Evolutionary conservation across 2,113 vertebrate species (phyloP).

Genomic region (Rhabdomys dilectus): DNA sequence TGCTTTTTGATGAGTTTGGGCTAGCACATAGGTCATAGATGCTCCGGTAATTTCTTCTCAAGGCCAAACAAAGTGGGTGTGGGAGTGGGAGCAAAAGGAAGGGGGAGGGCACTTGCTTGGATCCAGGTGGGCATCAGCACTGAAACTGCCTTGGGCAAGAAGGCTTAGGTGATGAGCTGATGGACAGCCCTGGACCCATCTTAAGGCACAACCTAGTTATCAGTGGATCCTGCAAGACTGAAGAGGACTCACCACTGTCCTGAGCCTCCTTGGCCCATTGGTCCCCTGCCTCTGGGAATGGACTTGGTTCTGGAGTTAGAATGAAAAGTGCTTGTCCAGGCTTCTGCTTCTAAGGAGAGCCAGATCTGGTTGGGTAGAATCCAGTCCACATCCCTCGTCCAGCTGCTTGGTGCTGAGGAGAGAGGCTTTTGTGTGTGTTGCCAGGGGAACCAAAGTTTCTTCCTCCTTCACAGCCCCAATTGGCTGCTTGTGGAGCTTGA

Average conservation of each 20-base stretch:
- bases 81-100: not conserved
- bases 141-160: not conserved
- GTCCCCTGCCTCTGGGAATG: not conserved
- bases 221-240: not conserved
- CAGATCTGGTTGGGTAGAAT: not conserved
- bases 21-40: not conserved
- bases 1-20: slow-evolving; percentile 5
- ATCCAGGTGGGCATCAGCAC: not conserved
- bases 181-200: not conserved
- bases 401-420: slow-evolving; percentile 61
- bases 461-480: slow-evolving; percentile 55
- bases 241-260: not conserved
- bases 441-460: slow-evolving; percentile 83
- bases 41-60: not conserved
- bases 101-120: not conserved
- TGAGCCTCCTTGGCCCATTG: not conserved
- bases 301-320: not conserved
- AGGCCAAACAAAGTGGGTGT: not conserved
- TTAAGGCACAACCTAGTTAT: not conserved
- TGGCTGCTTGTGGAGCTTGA: slow-evolving; percentile 60
- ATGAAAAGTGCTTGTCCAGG: not conserved
- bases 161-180: not conserved
- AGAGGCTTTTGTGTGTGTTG: slow-evolving; percentile 81
- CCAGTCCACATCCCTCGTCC: slow-evolving; percentile 22
- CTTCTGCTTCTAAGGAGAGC: not conserved